A percentile compares a stretch with the other conserved stretches of the same genome.
phyloP scores from a whole-genome alignment of 2,113 vertebrate genomes.

The Strix uralensis region DNA sequence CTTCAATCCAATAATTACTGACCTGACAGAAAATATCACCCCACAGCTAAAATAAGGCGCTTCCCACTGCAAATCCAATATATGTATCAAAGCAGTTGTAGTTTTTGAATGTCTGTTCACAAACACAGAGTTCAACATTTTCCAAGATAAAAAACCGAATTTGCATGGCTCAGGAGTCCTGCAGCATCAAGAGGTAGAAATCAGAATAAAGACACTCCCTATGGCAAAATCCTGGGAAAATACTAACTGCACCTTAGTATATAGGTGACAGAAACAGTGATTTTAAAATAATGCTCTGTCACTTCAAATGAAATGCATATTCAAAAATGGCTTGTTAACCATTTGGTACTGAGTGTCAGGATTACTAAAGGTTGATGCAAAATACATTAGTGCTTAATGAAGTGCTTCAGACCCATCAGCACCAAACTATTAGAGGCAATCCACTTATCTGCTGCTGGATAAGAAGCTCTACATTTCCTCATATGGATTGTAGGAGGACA shows the following conservation, averaged over 20 bases:
- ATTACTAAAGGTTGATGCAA: constrained; percentile 23
- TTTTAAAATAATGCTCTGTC: neutral
- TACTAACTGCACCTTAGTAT: neutral
- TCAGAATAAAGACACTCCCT: neutral
- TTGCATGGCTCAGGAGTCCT: neutral
- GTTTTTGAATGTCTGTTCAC: neutral
- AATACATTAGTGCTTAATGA: constrained; percentile 16
- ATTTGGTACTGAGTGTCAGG: neutral
- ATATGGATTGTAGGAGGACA: neutral
- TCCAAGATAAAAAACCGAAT: neutral
- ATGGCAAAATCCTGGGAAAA: neutral
- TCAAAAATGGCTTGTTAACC: neutral
- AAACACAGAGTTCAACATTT: constrained; percentile 10
- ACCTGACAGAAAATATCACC: constrained; percentile 42
- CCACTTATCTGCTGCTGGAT: neutral
- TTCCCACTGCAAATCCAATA: constrained; percentile 21
- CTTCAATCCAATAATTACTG: constrained; percentile 65
- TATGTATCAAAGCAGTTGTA: neutral
- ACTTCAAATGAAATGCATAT: neutral
- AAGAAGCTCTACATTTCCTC: constrained; percentile 14
- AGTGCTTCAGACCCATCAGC: constrained; percentile 30
- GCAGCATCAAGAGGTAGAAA: neutral
- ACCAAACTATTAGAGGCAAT: constrained; percentile 31
- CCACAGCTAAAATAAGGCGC: constrained; percentile 17
- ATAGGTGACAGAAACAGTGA: neutral